phyloP scores from a whole-genome alignment of 2,113 vertebrate species.

The Solea solea region DNA sequence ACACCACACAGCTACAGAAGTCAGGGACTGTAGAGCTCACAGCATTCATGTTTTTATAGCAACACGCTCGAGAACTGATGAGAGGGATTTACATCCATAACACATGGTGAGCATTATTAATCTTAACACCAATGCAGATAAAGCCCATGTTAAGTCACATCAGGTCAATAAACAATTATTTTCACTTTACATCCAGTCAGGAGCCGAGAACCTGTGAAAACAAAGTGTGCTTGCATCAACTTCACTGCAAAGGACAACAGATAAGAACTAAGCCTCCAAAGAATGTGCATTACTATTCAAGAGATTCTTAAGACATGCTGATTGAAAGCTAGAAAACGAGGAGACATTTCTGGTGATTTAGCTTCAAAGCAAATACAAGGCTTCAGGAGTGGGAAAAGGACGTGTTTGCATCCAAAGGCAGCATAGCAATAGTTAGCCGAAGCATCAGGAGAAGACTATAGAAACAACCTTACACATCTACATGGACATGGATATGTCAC shows the following conservation, averaged over 20 bases:
- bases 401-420: slow-evolving; percentile 44
- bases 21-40: slow-evolving; percentile 27
- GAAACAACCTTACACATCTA: slow-evolving; percentile 61
- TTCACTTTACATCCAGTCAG: slow-evolving; percentile 2
- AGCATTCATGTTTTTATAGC: slow-evolving; percentile 48
- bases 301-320: slow-evolving; percentile 61
- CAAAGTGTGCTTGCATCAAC: slow-evolving; percentile 25
- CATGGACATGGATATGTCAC: slow-evolving; percentile 28
- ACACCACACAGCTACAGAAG: slow-evolving; percentile 42
- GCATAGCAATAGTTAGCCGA: slow-evolving; percentile 37
- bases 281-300: slow-evolving; percentile 40
- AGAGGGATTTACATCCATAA: slow-evolving; percentile 10
- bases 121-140: background rate
- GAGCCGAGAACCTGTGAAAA: slow-evolving; percentile 25
- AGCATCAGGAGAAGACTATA: slow-evolving; percentile 34
- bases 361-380: slow-evolving; percentile 61
- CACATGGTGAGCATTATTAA: background rate
- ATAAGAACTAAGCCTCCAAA: slow-evolving; percentile 24
- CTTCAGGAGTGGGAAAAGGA: slow-evolving; percentile 33
- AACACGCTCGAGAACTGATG: slow-evolving; percentile 6
- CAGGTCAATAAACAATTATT: background rate
- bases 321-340: slow-evolving; percentile 29
- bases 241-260: slow-evolving; percentile 44
- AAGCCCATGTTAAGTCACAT: background rate
- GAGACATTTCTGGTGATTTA: slow-evolving; percentile 42